A percentile compares a stretch with the other conserved stretches of the same genome.
Evolutionary conservation across 2,888 invertebrate genomes (phyloP).

Genomic region (Resseliella maxima): DNA sequence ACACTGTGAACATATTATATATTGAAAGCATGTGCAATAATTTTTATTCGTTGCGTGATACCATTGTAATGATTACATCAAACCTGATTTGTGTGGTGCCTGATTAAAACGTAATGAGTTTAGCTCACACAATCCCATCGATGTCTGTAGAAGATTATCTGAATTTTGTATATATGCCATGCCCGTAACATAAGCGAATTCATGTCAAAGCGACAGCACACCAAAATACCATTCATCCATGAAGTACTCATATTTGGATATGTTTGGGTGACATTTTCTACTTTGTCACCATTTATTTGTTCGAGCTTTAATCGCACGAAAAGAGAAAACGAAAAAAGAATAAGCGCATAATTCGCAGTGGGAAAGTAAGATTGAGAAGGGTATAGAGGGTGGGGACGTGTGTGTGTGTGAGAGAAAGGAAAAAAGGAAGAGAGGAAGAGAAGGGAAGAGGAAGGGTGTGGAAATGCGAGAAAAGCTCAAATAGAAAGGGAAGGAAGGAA

Average conservation of each 20-base stretch:
- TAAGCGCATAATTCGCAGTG: no score
- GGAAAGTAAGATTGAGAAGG: no score
- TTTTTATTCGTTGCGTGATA: conserved; percentile 28
- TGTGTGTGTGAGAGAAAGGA: no score
- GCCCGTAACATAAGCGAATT: not conserved
- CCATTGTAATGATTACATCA: not conserved
- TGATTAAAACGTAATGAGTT: conserved; percentile 35
- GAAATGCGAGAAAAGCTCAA: no score
- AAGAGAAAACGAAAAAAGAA: no score
- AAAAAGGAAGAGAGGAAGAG: no score
- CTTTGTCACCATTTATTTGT: not conserved
- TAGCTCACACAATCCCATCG: not conserved
- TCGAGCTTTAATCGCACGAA: not conserved
- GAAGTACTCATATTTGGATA: not conserved
- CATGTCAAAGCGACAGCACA: not conserved
- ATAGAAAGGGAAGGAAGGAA: not conserved
- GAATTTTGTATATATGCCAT: not conserved
- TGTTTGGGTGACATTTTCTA: not conserved
- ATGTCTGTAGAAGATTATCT: conserved; percentile 6
- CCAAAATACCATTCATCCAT: not conserved
- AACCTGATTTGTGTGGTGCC: not conserved
- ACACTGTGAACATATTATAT: no score
- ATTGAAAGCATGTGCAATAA: conserved; percentile 7
- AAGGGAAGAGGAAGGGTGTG: not conserved
- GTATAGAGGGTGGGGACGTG: no score